These are phyloP conservation scores for Drosophila merina DNA, from an alignment of 2,888 invertebrate genomes.

Conservation along the genomic window DNA sequence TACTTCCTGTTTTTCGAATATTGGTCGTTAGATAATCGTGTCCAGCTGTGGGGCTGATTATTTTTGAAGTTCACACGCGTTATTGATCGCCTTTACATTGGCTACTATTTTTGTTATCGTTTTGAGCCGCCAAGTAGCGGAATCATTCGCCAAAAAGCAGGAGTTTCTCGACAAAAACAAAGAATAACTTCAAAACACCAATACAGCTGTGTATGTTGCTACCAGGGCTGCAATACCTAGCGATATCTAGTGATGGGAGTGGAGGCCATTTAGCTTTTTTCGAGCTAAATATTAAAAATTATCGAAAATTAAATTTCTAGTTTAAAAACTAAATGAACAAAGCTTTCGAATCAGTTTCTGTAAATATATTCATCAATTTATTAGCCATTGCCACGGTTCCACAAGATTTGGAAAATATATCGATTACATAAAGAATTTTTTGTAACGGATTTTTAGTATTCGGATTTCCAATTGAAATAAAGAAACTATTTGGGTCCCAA, in stretches of 20 bases:
- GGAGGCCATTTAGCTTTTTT: background rate
- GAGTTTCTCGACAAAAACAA: conserved; percentile 56
- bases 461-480: background rate
- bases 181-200: conserved; percentile 32
- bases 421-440: background rate
- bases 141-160: background rate
- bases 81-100: background rate
- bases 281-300: background rate
- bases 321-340: background rate
- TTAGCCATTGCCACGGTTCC: background rate
- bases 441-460: background rate
- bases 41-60: background rate
- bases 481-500: conserved; percentile 89
- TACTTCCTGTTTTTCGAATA: conserved; percentile 16
- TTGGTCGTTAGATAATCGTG: conserved; percentile 34
- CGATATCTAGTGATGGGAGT: background rate
- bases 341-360: background rate
- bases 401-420: background rate
- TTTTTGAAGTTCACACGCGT: background rate
- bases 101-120: background rate
- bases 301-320: background rate
- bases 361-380: conserved; percentile 1
- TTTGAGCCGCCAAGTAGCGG: background rate
- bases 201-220: conserved; percentile 48
- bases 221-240: conserved; percentile 25